Conservation (phyloP, 2,888 invertebrate species). For the Tetrapedia diversipes region DNA sequence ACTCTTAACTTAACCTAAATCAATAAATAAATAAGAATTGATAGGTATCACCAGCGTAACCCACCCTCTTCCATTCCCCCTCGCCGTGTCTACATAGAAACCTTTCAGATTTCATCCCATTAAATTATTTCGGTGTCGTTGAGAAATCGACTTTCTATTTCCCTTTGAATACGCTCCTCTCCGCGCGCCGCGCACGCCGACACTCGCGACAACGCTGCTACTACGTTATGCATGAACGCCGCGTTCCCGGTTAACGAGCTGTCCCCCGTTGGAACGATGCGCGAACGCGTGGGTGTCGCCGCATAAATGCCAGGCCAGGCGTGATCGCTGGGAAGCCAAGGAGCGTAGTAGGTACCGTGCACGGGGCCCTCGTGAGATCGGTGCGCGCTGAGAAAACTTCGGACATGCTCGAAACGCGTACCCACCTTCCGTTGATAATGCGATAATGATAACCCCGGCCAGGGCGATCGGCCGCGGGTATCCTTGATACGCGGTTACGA, state of each 20-base stretch:
- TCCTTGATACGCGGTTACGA: constrained; percentile 1
- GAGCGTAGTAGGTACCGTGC: too few relatives aligned
- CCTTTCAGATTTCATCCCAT: constrained; percentile 67
- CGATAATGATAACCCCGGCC: constrained; percentile 41
- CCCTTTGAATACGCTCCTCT: constrained; percentile 38
- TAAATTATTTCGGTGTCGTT: constrained; percentile 72
- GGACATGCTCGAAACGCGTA: constrained; percentile 28
- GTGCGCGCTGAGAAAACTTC: constrained; percentile 1
- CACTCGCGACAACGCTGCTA: constrained; percentile 58
- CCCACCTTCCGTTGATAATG: constrained; percentile 45
- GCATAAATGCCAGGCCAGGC: constrained; percentile 49
- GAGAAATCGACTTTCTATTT: constrained; percentile 77
- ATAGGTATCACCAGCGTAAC: too few relatives aligned
- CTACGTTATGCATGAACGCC: constrained; percentile 73
- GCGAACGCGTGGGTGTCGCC: constrained; percentile 56
- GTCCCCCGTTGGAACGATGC: constrained; percentile 65
- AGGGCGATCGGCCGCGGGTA: background rate
- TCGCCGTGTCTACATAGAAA: constrained; percentile 24
- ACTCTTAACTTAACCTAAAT: too few relatives aligned
- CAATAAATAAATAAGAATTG: too few relatives aligned
- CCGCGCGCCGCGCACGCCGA: background rate
- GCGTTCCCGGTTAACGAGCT: constrained; percentile 75
- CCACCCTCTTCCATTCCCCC: background rate
- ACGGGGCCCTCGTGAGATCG: constrained; percentile 16
- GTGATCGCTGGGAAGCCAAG: constrained; percentile 57